Evolutionary conservation across 1,140 invertebrate genomes (phyloP), one percentile per base, ranked within the genome.

Genomic region (Cryptotermes secundus): DNA sequence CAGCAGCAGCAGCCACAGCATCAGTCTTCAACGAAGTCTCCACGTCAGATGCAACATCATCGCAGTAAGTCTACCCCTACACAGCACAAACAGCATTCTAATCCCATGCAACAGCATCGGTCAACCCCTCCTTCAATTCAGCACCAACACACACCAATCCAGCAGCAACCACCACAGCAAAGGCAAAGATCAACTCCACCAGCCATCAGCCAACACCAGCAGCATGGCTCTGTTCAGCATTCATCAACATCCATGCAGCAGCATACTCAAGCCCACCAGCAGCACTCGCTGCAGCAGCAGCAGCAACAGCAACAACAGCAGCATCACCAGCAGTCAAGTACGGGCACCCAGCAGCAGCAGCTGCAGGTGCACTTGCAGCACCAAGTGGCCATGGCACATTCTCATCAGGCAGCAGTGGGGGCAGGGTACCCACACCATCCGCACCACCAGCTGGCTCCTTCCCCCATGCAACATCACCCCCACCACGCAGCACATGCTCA

Each of bases 131-230:
- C 83, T n/a, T 45, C 82, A 9, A 59, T 59, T 31, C 83, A 87
- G 53, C 86, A 86, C n/a, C 86, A 87, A 85, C 87, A 88, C 86
- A 86, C 31, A 81, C 87, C 88, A 84, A 35, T 87, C 4, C 92
- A 92, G 82, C 89, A 87, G 86, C 92, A 92, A 81, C 88, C 87
- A 81, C 88, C 87, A 86, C 90, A 90, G 83, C 88, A 88, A 31
- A 88, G 87, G 82, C 89, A 89, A 80, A 88, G 87, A 53, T 86
- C 86, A 84, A 87, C 86, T 31, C 87, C 88, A 82, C 87, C 86
- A 53, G 84, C 59, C 26, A 72, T 72, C 16, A 81, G 86, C 26
- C 87, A 89, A 80, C 87, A 89, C 31, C 34, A 34, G 34, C 83
- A 84, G 45, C 83, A 84, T 34, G 22, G 35, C n/a, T 16, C 80